Evolutionary conservation across 1,140 invertebrate genomes (phyloP).

Genomic region (Orussus abietinus): DNA sequence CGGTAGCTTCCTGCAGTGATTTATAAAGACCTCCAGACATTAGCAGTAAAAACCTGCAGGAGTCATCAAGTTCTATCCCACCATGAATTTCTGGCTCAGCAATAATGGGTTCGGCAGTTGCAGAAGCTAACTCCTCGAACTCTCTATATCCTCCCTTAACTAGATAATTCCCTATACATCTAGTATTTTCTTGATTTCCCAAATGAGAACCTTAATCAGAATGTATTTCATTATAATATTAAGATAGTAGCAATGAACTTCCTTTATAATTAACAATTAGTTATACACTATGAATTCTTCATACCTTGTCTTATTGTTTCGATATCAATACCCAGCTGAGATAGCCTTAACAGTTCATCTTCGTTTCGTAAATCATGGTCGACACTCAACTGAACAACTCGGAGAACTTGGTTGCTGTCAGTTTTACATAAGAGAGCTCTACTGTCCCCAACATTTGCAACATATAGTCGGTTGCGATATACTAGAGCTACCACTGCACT

Average conservation of each 20-base stretch:
- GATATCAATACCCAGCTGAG: constrained; percentile 66
- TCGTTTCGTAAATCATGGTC: constrained; percentile 83
- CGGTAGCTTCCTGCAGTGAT: constrained; percentile 76
- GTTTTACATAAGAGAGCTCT: constrained; percentile 78
- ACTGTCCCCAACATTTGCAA: constrained; percentile 80
- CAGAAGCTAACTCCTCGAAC: constrained; percentile 67
- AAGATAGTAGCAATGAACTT: too few relatives aligned
- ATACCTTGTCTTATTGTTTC: constrained; percentile 62
- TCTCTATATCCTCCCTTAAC: constrained; percentile 85
- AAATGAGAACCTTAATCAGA: constrained; percentile 56
- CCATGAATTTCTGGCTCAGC: constrained; percentile 79
- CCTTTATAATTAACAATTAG: too few relatives aligned
- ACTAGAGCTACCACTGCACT: constrained; percentile 78
- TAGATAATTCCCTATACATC: constrained; percentile 86
- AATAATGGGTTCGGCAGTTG: constrained; percentile 74
- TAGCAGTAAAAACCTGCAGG: constrained; percentile 77
- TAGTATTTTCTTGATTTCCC: constrained; percentile 69
- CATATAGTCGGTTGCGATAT: constrained; percentile 69
- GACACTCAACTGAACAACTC: constrained; percentile 75
- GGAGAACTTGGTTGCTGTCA: constrained; percentile 73
- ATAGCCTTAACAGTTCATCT: constrained; percentile 73
- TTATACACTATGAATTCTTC: too few relatives aligned
- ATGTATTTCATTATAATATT: too few relatives aligned
- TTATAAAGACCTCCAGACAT: constrained; percentile 84
- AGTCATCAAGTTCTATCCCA: constrained; percentile 74